Conservation (phyloP, 2,797 vertebrate genomes). For the Strix occidentalis region DNA sequence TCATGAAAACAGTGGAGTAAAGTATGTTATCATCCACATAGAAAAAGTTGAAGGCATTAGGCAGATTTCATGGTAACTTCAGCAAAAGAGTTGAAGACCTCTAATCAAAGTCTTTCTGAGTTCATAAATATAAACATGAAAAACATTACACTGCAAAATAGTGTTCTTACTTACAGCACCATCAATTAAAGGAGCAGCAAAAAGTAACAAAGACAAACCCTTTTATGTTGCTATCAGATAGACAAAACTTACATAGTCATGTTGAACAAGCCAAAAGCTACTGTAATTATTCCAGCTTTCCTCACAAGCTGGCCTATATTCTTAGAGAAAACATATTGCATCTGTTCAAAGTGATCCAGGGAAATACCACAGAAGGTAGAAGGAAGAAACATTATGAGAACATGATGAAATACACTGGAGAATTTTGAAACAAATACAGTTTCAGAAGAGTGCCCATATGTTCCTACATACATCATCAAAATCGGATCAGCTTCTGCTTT, state of each 20-base stretch:
- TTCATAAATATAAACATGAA: background rate
- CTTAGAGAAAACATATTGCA: background rate
- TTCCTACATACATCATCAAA: background rate
- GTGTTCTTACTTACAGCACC: background rate
- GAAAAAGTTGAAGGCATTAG: background rate
- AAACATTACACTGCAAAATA: background rate
- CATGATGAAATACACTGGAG: slow-evolving; percentile 20
- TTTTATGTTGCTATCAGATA: background rate
- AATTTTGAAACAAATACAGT: slow-evolving; percentile 51
- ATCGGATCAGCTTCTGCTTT: background rate
- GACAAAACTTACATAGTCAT: background rate
- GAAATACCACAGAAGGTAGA: slow-evolving; percentile 48
- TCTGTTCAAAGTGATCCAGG: slow-evolving; percentile 27
- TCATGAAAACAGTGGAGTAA: background rate
- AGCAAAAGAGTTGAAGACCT: background rate
- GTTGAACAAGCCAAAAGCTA: slow-evolving; percentile 21
- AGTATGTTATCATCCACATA: background rate
- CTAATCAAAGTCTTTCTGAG: background rate
- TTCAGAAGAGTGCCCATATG: slow-evolving; percentile 32
- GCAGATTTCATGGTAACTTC: background rate
- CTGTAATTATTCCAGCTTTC: slow-evolving; percentile 32
- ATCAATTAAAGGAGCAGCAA: background rate
- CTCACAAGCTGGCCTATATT: slow-evolving; percentile 3
- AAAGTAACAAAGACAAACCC: background rate
- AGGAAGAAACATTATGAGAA: slow-evolving; percentile 29